Percentiles rank a stretch among this genome's conserved stretches.
These are phyloP conservation scores for Strigamia transsilvanica DNA, from an alignment of 2,888 invertebrate species.

Conservation along the genomic window DNA sequence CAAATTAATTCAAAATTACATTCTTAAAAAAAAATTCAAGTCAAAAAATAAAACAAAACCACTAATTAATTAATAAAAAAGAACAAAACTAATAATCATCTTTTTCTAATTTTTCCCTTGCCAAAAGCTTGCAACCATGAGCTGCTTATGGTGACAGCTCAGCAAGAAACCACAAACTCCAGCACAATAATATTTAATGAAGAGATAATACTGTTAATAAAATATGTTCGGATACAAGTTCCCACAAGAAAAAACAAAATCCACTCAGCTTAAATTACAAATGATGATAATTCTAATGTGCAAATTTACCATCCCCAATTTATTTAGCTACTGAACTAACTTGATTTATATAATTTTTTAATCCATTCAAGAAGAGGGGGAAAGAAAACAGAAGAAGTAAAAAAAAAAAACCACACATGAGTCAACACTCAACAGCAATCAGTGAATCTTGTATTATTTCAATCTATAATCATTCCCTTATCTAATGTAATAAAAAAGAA, in stretches of 20 bases:
- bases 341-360: conserved; percentile 29
- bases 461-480: background rate
- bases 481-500: background rate
- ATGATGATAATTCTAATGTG: conserved; percentile 14
- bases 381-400: background rate
- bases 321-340: conserved; percentile 35
- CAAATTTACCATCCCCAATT: background rate
- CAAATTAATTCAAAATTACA: no score
- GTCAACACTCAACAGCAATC: background rate
- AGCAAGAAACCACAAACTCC: conserved; percentile 17
- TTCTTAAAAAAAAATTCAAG: no score
- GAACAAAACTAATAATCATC: background rate
- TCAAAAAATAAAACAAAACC: no score
- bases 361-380: background rate
- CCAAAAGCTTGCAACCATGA: background rate
- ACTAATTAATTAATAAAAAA: no score
- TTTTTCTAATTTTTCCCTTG: background rate
- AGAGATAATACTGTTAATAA: conserved; percentile 14
- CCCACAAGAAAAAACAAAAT: background rate
- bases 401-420: background rate
- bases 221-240: background rate
- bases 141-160: conserved; percentile 15
- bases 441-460: background rate
- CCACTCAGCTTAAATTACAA: conserved; percentile 27
- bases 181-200: conserved; percentile 34